phyloP scores from a whole-genome alignment of 1,140 invertebrate species.

The honey bee (Apis mellifera) region DNA sequence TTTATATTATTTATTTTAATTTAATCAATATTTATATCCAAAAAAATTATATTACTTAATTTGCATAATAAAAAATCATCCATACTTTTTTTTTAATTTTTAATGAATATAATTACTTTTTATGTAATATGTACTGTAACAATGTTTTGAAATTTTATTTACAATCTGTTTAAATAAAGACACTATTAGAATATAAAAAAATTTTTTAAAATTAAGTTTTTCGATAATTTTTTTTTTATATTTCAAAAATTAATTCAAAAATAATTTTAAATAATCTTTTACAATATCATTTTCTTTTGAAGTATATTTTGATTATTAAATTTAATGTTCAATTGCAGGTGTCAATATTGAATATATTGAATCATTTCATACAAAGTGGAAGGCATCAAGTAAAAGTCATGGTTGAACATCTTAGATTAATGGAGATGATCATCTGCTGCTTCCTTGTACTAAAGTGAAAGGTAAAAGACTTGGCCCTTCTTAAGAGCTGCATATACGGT shows the following conservation, averaged over 20 bases:
- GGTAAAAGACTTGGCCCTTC: slow-evolving; percentile 49
- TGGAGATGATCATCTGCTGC: slow-evolving; percentile 49
- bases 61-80: too few species aligned
- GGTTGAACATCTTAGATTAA: slow-evolving; percentile 81
- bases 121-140: too few species aligned
- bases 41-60: too few species aligned
- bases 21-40: too few species aligned
- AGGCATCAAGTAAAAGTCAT: slow-evolving; percentile 84
- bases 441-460: slow-evolving; percentile 45
- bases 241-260: not conserved
- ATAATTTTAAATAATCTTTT: not conserved
- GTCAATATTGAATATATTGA: slow-evolving; percentile 84
- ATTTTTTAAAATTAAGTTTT: too few species aligned
- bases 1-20: not conserved
- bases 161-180: not conserved
- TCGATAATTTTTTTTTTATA: too few species aligned
- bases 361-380: slow-evolving; percentile 86
- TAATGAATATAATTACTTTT: too few species aligned
- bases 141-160: not conserved
- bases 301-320: not conserved
- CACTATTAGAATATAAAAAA: too few species aligned
- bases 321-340: slow-evolving; percentile 24
- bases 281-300: not conserved
- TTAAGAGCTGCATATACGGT: slow-evolving; percentile 35
- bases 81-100: too few species aligned